Evolutionary conservation across 2,113 vertebrate species (phyloP), one percentile per base, ranked within the genome.

Genomic region (Rhipidura dahli): DNA sequence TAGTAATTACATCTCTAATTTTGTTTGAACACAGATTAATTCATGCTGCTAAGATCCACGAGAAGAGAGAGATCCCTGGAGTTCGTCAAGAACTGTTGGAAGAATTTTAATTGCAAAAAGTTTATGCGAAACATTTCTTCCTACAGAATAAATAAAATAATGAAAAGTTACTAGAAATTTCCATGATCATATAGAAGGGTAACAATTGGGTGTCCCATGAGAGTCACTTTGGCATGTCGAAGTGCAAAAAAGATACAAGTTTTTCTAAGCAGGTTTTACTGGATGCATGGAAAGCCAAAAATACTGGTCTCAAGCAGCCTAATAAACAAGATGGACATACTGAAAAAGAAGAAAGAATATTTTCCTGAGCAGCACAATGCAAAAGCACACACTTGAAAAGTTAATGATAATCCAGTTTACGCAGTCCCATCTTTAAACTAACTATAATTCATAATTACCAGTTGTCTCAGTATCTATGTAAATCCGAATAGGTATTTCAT

Each of bases 1-100:
- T 96, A 96, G 71, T 97, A 98, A 97, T 97, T 97, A 96, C 95
- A 95, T 94, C 86, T 96, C 87, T 96, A 93, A 96, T 96, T 97
- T 97, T 96, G 64, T 96, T 94, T 97, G 89, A 97, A 95, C 12
- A 8, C 91, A 95, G 90, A 97, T 97, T 96, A 96, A 96, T 96
- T 97, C 57, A 44, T 71, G 97, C 81, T 76, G 49, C 79, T 86
- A 85, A 97, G 95, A 97, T 94, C 83, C 64, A 73, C 33, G 92
- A 92, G 90, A 96, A 93, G 88, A 94, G 45, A 53, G 15, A 92
- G 66, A 93, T 94, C 83, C 84, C 96, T 15, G 28, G 87, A 96
- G 88, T 80, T 96, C 64, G 28, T 42, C 42, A 86, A 81, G 73
- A 93, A 71, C 80, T 91, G 61, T 72, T 88, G 40, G 73, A 97